phyloP scores from a whole-genome alignment of 2,888 invertebrate genomes.

The Andrena minutula region DNA sequence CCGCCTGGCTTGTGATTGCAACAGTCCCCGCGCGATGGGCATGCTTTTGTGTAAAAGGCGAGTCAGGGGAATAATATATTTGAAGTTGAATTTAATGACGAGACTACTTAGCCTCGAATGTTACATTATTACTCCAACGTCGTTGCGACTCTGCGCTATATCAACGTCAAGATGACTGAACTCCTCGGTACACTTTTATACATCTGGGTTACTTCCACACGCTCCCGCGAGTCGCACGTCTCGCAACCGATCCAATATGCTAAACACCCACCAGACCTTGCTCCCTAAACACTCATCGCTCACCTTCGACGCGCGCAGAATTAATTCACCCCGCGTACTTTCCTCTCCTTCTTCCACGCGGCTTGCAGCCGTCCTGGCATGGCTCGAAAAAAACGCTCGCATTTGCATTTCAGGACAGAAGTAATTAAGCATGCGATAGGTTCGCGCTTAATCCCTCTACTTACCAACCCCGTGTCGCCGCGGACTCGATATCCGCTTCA shows the following conservation, averaged over 20 bases:
- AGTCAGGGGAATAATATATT: no score
- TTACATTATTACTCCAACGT: no score
- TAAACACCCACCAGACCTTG: no score
- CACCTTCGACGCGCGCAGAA: background rate
- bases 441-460: slow-evolving; percentile 17
- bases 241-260: no score
- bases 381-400: background rate
- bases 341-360: background rate
- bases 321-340: background rate
- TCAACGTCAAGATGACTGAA: no score
- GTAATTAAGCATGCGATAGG: slow-evolving; percentile 16
- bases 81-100: no score
- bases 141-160: no score
- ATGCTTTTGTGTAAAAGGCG: background rate
- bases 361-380: background rate
- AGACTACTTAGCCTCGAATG: no score
- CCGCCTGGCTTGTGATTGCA: background rate
- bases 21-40: background rate
- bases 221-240: no score
- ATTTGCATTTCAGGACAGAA: slow-evolving; percentile 18
- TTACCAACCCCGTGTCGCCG: background rate
- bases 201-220: no score
- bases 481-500: slow-evolving; percentile 10
- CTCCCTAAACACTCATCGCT: no score
- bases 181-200: no score